Base-by-base conservation (phyloP, 2,888 invertebrate genomes). In the Caenorhabditis sulstoni region DNA sequence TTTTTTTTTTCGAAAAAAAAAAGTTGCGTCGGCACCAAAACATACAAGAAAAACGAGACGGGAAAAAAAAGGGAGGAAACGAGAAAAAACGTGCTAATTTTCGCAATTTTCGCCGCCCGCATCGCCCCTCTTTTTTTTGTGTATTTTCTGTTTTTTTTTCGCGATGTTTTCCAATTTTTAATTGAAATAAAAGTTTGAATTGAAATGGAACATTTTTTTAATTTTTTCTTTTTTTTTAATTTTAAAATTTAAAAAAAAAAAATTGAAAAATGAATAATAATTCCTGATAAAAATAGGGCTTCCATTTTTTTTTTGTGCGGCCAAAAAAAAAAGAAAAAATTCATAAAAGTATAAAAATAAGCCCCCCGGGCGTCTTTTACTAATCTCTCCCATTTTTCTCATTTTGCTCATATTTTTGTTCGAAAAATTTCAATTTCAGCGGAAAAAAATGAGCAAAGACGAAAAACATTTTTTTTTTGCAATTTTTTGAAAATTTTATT, bases 11-110 rank as follows among this genome's bases (percentile, higher is more conserved):
- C 9, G 35, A 18, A 29, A 47, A 3, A 23, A 35, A 29, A 45
- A 45, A 29, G 29, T 29, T 29, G 29, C 7, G 45, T 44, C n/a
- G 44, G 41, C 49, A 52, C 41, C 16, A 29, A 53, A 23, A 35
- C 29, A 16, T 14, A n/a, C n/a, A 53, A 35, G 12, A n/a, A n/a
- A n/a, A n/a, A n/a, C n/a, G n/a, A n/a, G n/a, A n/a, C n/a, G n/a
- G n/a, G 9, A 52, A 37, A 12, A 62, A 50, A 16, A 49, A 18
- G 14, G 22, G 7, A 22, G 23, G 50, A 52, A 18, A 20, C 29
- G 37, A 7, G 37, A 55, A 37, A 49, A 64, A 64, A 64, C 62
- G 62, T 64, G 62, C 62, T 64, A 64, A 64, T 64, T 64, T 64
- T 64, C 37, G 47, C 52, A 18, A 37, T 55, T 55, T 55, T 39